Conservation (phyloP, 2,113 vertebrate genomes). For the Xiphophorus hellerii region DNA sequence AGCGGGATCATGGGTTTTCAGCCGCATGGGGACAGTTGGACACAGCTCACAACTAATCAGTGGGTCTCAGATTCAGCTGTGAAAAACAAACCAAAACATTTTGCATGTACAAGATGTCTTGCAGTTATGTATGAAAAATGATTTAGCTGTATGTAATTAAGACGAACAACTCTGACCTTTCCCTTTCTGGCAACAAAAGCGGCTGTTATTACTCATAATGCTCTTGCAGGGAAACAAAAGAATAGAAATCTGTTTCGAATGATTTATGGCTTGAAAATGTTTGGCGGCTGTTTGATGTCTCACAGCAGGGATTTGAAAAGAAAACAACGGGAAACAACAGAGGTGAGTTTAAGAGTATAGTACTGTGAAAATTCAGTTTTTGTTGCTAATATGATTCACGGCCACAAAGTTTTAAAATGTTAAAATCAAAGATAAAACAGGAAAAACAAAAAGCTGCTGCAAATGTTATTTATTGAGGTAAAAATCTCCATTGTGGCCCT, state of each 20-base stretch:
- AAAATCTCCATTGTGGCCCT: neutral
- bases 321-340: neutral
- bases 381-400: neutral
- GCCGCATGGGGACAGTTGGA: neutral
- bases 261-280: neutral
- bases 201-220: neutral
- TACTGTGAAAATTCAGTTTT: neutral
- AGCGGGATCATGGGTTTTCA: neutral
- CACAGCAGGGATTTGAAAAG: neutral
- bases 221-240: neutral
- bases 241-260: neutral
- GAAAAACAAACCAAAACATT: neutral
- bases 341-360: neutral
- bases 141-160: conserved; percentile 8
- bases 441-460: neutral
- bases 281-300: neutral
- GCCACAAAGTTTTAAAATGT: neutral
- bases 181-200: conserved; percentile 9
- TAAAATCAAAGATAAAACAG: neutral
- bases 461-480: neutral
- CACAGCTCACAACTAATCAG: neutral
- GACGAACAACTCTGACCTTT: conserved; percentile 6
- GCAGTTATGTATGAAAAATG: neutral
- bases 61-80: neutral
- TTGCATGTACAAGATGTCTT: neutral